Evolutionary conservation across 2,888 invertebrate species (phyloP), one percentile per base, ranked within the genome.

Genomic region (Protophormia terraenovae): DNA sequence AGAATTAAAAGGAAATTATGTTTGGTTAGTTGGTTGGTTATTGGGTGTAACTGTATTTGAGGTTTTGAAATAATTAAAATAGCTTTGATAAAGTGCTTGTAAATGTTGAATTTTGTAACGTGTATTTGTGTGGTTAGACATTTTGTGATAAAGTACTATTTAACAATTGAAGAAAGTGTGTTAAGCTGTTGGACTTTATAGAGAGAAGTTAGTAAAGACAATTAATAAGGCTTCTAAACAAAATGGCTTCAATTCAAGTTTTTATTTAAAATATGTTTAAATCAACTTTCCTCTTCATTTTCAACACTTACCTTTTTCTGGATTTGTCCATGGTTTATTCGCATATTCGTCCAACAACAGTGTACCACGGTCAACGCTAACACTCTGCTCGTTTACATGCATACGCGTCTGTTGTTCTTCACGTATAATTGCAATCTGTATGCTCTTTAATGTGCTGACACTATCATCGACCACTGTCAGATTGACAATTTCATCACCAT

Each of bases 371-470:
- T 95, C 93, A 47, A 96, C 93, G 0, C 96, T 96, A 3, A 94
- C 94, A 90, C 96, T 97, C 87, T 94, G 94, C 87, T 96, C 95
- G 91, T 97, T 97, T 0, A 97, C 97, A 92, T 97, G 95, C 87
- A 98, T 93, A 10, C 95, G 96, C 0, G 97, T 97, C 55, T 94
- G 94, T 78, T 95, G 95, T 76, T 95, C 94, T 12, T 94, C 95
- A 84, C 97, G 94, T 79, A 96, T 95, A 76, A 98, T 96, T n/a
- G 97, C 97, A 80, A 98, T 95, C 92, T 98, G 98, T 35, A 97
- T 95, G 88, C 97, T 97, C 90, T 96, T 96, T 67, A 98, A 96
- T 89, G 95, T 96, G 90, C 96, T 97, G 77, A 97, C 94, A 86
- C 95, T 95, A 84, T 95, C 94, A 90, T 96, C 95, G 53, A 95